phyloP scores from a whole-genome alignment of 2,888 invertebrate species.

The Chelonus formosanus region DNA sequence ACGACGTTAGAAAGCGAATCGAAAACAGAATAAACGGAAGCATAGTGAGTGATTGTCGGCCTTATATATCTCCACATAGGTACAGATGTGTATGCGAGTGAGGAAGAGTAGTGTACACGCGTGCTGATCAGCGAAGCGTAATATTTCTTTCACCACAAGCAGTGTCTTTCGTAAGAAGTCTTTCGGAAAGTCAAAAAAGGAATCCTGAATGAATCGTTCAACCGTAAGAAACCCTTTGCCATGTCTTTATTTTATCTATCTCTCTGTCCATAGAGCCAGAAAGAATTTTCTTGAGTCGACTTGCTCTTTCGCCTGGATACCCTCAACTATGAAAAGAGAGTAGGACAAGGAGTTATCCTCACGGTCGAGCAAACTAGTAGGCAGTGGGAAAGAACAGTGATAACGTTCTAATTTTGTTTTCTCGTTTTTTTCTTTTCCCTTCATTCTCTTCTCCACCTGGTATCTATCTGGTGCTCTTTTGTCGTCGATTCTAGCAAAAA shows the following conservation, averaged over 20 bases:
- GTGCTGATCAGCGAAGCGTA: constrained; percentile 31
- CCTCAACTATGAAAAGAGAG: constrained; percentile 23
- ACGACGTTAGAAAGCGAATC: constrained; percentile 32
- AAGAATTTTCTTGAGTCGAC: constrained; percentile 26
- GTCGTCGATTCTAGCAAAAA: too few species aligned
- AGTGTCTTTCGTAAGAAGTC: not conserved
- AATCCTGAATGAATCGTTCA: constrained; percentile 35
- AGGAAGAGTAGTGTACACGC: constrained; percentile 12
- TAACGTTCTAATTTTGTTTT: constrained; percentile 6
- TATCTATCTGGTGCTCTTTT: too few species aligned
- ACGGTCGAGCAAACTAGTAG: constrained; percentile 24
- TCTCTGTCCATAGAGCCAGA: constrained; percentile 18
- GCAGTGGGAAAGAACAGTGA: constrained; percentile 5
- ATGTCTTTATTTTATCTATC: constrained; percentile 10
- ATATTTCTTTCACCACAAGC: constrained; percentile 24
- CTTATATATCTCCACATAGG: too few species aligned
- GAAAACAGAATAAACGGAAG: constrained; percentile 33
- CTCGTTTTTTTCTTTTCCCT: not conserved
- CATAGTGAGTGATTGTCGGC: not conserved
- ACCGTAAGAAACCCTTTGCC: constrained; percentile 17
- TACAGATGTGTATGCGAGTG: constrained; percentile 4
- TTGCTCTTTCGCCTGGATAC: constrained; percentile 33
- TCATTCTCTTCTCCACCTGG: not conserved
- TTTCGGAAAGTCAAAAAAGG: constrained; percentile 24
- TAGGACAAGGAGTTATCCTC: constrained; percentile 25